A percentile compares a stretch with the other conserved stretches of the same genome.
These are phyloP conservation scores for Danaus plexippus DNA, from an alignment of 1,140 invertebrate genomes.

Conservation along the genomic window DNA sequence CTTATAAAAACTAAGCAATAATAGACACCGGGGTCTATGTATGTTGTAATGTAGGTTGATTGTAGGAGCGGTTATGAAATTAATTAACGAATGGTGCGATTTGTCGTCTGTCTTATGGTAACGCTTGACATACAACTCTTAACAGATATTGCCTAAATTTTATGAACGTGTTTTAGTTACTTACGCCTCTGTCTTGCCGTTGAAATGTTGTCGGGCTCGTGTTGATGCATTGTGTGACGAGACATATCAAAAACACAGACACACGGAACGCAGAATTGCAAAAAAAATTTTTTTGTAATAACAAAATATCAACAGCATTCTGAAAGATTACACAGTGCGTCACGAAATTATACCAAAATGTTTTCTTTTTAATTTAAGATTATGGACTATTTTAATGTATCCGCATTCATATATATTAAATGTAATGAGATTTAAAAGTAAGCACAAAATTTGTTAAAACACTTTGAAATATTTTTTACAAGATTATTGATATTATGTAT, in stretches of 20 bases:
- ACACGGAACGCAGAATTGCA: constrained; percentile 28
- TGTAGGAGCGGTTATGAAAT: constrained; percentile 57
- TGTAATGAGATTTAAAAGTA: not conserved
- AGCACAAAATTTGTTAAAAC: not conserved
- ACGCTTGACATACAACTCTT: constrained; percentile 43
- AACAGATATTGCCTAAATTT: constrained; percentile 57
- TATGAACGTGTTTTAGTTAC: constrained; percentile 58
- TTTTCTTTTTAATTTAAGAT: constrained; percentile 11
- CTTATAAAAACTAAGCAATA: constrained; percentile 72
- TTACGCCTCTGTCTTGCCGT: constrained; percentile 61
- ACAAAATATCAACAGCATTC: constrained; percentile 1
- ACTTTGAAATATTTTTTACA: constrained; percentile 7
- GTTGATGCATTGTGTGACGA: constrained; percentile 40
- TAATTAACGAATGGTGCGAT: constrained; percentile 66
- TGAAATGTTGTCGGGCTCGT: constrained; percentile 23
- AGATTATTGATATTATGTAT: constrained; percentile 4
- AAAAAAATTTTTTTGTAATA: constrained; percentile 10
- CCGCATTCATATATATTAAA: too few species aligned
- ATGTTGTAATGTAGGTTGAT: constrained; percentile 66
- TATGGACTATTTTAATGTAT: not conserved
- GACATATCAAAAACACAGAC: constrained; percentile 59
- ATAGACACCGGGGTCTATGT: constrained; percentile 68
- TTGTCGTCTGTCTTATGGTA: constrained; percentile 61
- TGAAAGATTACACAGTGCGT: constrained; percentile 3
- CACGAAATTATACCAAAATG: constrained; percentile 11